These are phyloP conservation scores for Rhamnusium bicolor DNA, from an alignment of 2,888 invertebrate genomes.

Conservation along the genomic window DNA sequence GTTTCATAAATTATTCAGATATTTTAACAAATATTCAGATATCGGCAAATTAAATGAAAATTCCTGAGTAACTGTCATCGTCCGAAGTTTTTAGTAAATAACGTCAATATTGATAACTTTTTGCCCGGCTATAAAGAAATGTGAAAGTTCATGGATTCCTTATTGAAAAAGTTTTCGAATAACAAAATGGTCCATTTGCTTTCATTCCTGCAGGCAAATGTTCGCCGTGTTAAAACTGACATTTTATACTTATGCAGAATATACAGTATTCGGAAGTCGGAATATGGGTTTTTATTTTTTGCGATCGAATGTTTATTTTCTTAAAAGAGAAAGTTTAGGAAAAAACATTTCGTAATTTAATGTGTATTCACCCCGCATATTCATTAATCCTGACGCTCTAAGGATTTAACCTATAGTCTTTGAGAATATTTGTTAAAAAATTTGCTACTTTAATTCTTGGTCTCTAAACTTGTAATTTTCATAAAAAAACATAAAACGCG, in stretches of 20 bases:
- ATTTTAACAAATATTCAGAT: background rate
- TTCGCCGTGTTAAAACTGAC: background rate
- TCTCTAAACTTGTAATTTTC: no score
- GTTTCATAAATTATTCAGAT: no score
- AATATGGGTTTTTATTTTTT: background rate
- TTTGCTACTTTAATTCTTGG: no score
- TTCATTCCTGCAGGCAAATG: background rate
- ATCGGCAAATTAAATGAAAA: background rate
- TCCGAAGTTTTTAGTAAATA: background rate
- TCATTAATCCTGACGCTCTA: no score
- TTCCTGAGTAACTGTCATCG: background rate
- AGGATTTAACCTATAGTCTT: no score
- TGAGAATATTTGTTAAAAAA: no score
- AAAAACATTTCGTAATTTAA: no score
- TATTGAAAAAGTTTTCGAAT: background rate
- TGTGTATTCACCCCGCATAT: no score
- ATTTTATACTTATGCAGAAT: background rate
- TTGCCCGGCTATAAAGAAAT: background rate
- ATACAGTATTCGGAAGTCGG: background rate
- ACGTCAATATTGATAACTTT: background rate
- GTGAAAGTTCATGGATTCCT: background rate
- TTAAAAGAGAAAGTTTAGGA: no score
- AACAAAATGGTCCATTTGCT: background rate
- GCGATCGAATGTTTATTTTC: no score
- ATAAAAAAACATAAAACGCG: no score